A percentile compares a stretch with the other conserved stretches of the same genome.
Conservation (phyloP, 1,140 invertebrate genomes). For the Andrena cerasifolii region DNA sequence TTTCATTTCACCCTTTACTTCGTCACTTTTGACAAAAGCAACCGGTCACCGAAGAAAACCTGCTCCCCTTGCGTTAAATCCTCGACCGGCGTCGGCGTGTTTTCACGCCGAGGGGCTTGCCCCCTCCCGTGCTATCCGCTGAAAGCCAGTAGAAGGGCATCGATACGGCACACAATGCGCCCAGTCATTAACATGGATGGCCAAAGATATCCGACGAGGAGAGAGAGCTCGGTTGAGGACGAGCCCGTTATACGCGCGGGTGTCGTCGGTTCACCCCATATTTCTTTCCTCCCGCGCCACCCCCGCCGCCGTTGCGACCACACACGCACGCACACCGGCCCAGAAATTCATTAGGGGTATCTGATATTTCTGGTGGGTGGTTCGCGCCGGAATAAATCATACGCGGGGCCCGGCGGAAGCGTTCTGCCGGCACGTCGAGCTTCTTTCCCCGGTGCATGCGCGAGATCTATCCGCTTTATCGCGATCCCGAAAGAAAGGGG, state of each 20-base stretch:
- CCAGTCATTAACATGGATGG: slow-evolving; percentile 28
- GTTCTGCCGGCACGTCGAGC: slow-evolving; percentile 62
- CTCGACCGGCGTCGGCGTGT: too few species aligned
- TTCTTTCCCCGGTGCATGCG: slow-evolving; percentile 62
- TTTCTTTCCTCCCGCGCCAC: slow-evolving; percentile 17
- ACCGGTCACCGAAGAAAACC: too few species aligned
- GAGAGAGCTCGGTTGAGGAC: slow-evolving; percentile 36
- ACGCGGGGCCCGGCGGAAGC: slow-evolving; percentile 60
- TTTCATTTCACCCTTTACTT: too few species aligned
- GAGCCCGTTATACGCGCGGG: slow-evolving; percentile 2
- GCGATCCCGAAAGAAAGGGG: slow-evolving; percentile 55
- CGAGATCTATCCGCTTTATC: slow-evolving; percentile 68
- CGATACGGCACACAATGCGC: too few species aligned
- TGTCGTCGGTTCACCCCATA: slow-evolving; percentile 47
- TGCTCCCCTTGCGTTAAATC: too few species aligned
- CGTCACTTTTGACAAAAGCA: too few species aligned
- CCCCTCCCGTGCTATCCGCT: too few species aligned
- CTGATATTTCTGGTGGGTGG: slow-evolving; percentile 81
- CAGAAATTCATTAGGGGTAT: slow-evolving; percentile 81
- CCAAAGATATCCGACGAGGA: slow-evolving; percentile 4
- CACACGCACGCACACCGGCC: slow-evolving; percentile 60
- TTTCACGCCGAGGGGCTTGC: too few species aligned
- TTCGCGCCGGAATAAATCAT: slow-evolving; percentile 80
- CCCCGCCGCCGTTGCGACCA: slow-evolving; percentile 10
- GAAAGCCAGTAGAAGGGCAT: too few species aligned